Conservation (phyloP, 1,140 invertebrate species). For the Ooceraea biroi region DNA sequence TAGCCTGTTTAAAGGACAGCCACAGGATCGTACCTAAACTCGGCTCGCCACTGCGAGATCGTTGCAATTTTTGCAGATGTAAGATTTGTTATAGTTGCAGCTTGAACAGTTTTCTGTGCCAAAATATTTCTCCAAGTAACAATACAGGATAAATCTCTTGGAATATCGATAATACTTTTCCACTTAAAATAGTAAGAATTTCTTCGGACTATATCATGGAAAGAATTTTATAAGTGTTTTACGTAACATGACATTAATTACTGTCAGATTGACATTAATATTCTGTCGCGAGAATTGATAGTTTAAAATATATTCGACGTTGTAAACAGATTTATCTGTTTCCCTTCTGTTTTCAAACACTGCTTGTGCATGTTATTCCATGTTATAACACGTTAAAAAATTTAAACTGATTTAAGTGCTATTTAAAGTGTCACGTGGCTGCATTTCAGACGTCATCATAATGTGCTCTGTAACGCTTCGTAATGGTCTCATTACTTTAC, state of each 20-base stretch:
- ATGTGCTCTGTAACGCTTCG: neutral
- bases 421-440: neutral
- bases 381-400: neutral
- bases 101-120: no score
- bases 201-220: no score
- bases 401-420: neutral
- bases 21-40: neutral
- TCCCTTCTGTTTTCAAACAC: neutral
- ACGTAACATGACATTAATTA: neutral
- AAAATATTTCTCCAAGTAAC: no score
- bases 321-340: neutral
- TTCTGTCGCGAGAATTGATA: no score
- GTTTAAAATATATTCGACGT: neutral
- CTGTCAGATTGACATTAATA: no score
- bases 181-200: no score
- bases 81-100: no score
- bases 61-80: neutral
- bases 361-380: neutral
- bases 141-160: neutral
- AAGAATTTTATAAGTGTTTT: no score
- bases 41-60: neutral
- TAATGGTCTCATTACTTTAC: neutral
- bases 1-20: conserved; percentile 25
- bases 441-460: neutral
- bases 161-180: no score